Evolutionary conservation across 2,797 vertebrate species (phyloP), one percentile per base, ranked within the genome.

Genomic region (Nothura maculosa): DNA sequence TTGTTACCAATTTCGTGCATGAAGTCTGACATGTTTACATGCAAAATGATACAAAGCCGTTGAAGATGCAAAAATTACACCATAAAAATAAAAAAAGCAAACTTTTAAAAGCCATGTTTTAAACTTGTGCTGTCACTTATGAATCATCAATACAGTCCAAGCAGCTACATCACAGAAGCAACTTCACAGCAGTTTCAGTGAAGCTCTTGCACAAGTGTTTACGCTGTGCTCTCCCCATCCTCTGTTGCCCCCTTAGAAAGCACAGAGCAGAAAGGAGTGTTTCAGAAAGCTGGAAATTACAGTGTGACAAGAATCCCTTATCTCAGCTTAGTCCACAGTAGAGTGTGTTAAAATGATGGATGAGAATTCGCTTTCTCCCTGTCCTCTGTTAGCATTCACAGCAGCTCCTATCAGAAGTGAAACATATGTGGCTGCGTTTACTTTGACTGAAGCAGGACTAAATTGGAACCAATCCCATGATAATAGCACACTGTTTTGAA

Each of bases 231-330:
- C 62, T 43, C 58, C 68, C 42, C 62, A 83, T 28, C 54, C 69
- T 87, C 58, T 47, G 7, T 34, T 62, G 58, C 8, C 30, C 68
- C 55, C 10, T 48, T 54, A 50, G 89, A 94, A 83, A 34, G 88
- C 45, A 61, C 50, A 67, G 61, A 79, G 92, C 50, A 93, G 78
- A 85, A 94, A 67, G 40, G 36, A 93, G 16, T 12, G 92, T 87
- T 96, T 94, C 38, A 79, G 88, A 92, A 94, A 86, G 66, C 70
- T 93, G n/a, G 57, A 95, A 97, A 80, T 27, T 89, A 67, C 87
- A 82, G 68, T 87, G 79, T 94, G 91, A 93, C 81, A 95, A 91
- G 89, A 97, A 89, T 91, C 80, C 88, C 73, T 97, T 93, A 95
- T 93, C 93, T 64, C 66, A 92, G 58, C 64, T 95, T 77, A 82